phyloP scores from a whole-genome alignment of 2,888 invertebrate species.

The Hyposoter dolosus region DNA sequence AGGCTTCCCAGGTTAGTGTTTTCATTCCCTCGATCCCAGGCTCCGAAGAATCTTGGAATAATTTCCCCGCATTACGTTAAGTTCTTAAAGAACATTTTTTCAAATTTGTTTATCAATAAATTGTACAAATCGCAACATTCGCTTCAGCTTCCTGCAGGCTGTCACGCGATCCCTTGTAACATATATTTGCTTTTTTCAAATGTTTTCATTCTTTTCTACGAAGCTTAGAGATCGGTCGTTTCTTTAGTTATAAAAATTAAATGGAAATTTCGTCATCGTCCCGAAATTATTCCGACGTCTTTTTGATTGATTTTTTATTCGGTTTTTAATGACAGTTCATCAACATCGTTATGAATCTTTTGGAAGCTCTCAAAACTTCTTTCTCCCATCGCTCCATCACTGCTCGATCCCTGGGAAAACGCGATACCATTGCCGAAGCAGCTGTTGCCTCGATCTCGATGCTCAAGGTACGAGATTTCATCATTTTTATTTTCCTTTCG shows the following conservation, averaged over 20 bases:
- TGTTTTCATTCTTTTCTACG: not conserved
- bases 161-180: constrained; percentile 7
- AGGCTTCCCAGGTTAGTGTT: constrained; percentile 96
- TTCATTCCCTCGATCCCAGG: constrained; percentile 1
- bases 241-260: not conserved
- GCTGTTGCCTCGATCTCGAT: constrained; percentile 94
- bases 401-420: constrained; percentile 93
- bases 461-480: constrained; percentile 87
- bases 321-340: constrained; percentile 89
- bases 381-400: constrained; percentile 95
- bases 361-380: constrained; percentile 96
- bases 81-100: not conserved
- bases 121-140: constrained; percentile 58
- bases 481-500: not conserved
- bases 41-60: not conserved
- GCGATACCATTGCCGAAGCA: constrained; percentile 96
- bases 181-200: not conserved
- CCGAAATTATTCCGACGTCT: not conserved
- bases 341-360: constrained; percentile 95
- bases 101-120: constrained; percentile 25
- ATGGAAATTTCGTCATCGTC: not conserved
- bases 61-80: not conserved
- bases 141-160: not conserved
- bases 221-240: not conserved
- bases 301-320: not conserved